A percentile compares a stretch with the other conserved stretches of the same genome.
Evolutionary conservation across 2,113 vertebrate genomes (phyloP).

Genomic region (Ptilorrhoa leucosticta): DNA sequence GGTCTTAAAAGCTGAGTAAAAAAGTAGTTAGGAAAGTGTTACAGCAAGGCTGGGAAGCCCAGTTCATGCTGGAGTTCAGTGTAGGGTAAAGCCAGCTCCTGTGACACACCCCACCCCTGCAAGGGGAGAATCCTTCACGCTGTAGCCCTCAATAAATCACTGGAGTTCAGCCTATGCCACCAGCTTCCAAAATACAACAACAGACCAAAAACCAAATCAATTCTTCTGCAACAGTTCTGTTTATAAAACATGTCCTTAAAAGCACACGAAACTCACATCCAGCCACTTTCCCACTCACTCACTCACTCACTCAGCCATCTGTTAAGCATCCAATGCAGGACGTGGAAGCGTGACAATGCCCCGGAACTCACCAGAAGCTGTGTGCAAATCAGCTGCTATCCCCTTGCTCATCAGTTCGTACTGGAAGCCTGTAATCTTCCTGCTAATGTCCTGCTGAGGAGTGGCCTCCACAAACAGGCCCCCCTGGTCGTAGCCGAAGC

Average conservation of each 20-base stretch:
- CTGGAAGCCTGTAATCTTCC: conserved; percentile 91
- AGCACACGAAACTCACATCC: not conserved
- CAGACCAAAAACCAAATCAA: not conserved
- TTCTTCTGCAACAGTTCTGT: not conserved
- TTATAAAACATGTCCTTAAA: conserved; percentile 24
- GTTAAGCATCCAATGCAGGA: not conserved
- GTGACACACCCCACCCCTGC: not conserved
- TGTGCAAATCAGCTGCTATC: conserved; percentile 72
- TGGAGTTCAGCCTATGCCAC: not conserved
- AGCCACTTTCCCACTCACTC: not conserved
- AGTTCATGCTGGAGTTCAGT: not conserved
- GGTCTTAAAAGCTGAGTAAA: conserved; percentile 36
- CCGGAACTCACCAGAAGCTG: conserved; percentile 78
- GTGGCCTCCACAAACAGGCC: conserved; percentile 93
- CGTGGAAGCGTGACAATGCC: not conserved
- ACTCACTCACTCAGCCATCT: not conserved
- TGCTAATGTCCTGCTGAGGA: conserved; percentile 89
- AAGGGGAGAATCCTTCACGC: not conserved
- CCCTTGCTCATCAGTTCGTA: conserved; percentile 86
- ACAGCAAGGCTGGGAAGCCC: not conserved
- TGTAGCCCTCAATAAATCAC: not conserved
- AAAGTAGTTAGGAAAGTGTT: conserved; percentile 12
- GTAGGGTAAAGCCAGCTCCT: not conserved
- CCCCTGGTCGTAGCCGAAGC: conserved; percentile 87
- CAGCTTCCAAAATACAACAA: not conserved